Base-by-base conservation (phyloP, 1,140 invertebrate species). In the Drosophila novamexicana region DNA sequence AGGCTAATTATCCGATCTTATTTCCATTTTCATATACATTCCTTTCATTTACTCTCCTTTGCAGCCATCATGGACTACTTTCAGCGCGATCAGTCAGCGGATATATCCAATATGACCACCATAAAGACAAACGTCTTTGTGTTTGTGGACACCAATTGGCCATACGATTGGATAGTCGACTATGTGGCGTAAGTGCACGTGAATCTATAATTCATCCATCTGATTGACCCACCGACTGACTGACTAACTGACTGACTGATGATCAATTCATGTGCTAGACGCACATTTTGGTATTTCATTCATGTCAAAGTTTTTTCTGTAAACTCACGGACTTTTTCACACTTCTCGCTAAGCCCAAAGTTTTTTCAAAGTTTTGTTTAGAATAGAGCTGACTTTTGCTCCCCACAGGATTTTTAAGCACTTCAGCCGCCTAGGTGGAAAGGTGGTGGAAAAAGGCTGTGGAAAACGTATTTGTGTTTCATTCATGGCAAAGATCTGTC, bases 91-190 rank as follows among this genome's bases (percentile, higher is more conserved):
- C 49, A 59, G 6, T 44, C 47, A 18, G 62, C 72, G 8, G 77
- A 91, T 69, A 91, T 93, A 59, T 93, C 90, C 37, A 92, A 93
- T 58, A 77, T 83, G 70, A 92, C 94, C 45, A 82, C 93, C 0
- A 93, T 93, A 22, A 84, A 79, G 61, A 93, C 94, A 3, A 94
- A 96, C 90, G 76, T 96, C 2, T 95, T 94, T 65, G 94, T 96
- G 37, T 95, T 95, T 47, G 62, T 96, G 12, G 96, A 96, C 81
- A 93, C 94, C 0, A 92, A 92, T 9, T 96, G 95, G 95, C 82
- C 92, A 9, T 96, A 94, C 74, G 58, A 91, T 1, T 85, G 81
- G 6, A 92, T 96, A 22, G 93, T 95, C 68, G 93, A 94, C 12
- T 93, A 95, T 22, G 91, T 96, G 10, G 93, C 93, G 93, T 94